phyloP scores from a whole-genome alignment of 2,888 invertebrate genomes.

The Cephalotes varians region DNA sequence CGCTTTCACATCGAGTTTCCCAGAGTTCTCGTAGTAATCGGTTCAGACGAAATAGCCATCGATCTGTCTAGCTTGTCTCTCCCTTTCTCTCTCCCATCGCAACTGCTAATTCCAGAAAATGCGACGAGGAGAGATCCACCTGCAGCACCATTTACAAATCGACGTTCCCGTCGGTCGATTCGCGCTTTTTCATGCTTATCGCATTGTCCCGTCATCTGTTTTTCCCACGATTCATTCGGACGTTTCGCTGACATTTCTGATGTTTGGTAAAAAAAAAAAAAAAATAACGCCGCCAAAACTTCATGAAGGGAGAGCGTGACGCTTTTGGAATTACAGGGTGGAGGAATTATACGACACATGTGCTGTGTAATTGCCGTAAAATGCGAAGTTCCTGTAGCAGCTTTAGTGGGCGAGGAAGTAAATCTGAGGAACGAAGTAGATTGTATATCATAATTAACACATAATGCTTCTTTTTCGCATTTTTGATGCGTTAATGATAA shows the following conservation, averaged over 20 bases:
- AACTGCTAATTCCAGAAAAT: conserved; percentile 37
- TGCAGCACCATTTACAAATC: conserved; percentile 47
- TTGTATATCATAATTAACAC: background rate
- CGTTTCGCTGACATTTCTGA: conserved; percentile 44
- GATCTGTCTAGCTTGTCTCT: conserved; percentile 40
- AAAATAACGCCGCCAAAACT: background rate
- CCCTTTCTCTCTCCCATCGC: conserved; percentile 18
- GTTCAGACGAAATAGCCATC: conserved; percentile 23
- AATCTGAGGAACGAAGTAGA: conserved; percentile 6
- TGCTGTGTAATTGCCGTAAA: conserved; percentile 33
- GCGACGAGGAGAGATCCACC: conserved; percentile 38
- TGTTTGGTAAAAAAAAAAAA: conserved; percentile 28
- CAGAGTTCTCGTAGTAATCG: conserved; percentile 15
- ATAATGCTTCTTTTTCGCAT: background rate
- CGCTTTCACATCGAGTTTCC: conserved; percentile 1
- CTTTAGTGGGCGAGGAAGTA: conserved; percentile 16
- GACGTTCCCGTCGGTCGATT: conserved; percentile 31
- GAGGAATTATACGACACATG: conserved; percentile 13
- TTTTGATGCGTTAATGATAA: background rate
- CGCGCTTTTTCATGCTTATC: conserved; percentile 55
- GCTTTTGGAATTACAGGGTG: conserved; percentile 6
- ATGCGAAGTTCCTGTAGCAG: conserved; percentile 37
- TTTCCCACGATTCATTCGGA: conserved; percentile 38
- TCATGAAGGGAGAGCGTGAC: conserved; percentile 9
- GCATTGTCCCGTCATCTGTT: conserved; percentile 44